Conservation (phyloP, 2,797 vertebrate species). For the Bufotes viridis region DNA sequence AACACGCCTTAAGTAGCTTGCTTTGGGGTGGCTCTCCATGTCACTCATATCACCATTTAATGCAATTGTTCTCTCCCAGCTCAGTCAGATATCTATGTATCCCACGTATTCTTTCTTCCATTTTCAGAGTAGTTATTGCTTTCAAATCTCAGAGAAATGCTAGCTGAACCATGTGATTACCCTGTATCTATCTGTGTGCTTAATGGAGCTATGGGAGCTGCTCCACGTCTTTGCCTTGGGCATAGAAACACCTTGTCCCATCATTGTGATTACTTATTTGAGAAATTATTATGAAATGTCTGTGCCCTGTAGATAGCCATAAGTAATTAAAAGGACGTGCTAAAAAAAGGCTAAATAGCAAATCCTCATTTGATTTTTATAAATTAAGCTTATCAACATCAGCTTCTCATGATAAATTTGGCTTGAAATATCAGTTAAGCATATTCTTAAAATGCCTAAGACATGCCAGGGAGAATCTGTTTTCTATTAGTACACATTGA, state of each 20-base stretch:
- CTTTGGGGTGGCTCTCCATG: neutral
- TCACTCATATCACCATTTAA: neutral
- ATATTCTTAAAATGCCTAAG: slow-evolving; percentile 78
- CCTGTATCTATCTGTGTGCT: neutral
- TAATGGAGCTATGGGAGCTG: neutral
- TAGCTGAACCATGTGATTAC: slow-evolving; percentile 17
- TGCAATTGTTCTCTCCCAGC: neutral
- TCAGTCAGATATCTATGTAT: neutral
- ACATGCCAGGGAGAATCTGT: slow-evolving; percentile 84
- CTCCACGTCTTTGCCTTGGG: slow-evolving; percentile 9
- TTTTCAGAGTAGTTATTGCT: slow-evolving; percentile 1
- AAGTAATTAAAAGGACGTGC: slow-evolving; percentile 4
- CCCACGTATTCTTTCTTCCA: neutral
- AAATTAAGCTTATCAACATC: slow-evolving; percentile 59
- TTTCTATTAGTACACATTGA: slow-evolving; percentile 81
- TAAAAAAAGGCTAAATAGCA: neutral
- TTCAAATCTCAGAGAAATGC: neutral
- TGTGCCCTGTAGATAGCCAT: neutral
- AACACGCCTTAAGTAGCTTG: neutral
- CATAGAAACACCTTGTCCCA: slow-evolving; percentile 3
- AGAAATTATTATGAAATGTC: slow-evolving; percentile 20
- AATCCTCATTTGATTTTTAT: neutral
- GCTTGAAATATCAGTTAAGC: slow-evolving; percentile 76
- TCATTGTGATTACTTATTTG: neutral
- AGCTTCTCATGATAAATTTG: slow-evolving; percentile 73